Percentiles rank a stretch among this genome's conserved stretches.
Conservation (phyloP, 2,888 invertebrate genomes). For the Hirtodrosophila trivittata region DNA sequence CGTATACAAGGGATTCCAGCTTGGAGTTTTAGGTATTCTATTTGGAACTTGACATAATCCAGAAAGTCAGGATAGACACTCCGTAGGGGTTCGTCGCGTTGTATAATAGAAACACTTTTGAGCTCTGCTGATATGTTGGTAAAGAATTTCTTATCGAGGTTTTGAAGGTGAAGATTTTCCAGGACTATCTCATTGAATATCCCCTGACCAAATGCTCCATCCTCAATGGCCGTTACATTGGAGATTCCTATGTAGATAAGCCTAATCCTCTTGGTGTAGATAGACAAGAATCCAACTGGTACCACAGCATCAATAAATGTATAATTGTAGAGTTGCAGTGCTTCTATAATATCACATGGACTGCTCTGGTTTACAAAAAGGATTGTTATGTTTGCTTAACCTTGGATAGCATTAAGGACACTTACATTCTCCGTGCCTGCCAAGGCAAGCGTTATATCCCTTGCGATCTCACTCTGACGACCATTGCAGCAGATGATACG, state of each 20-base stretch:
- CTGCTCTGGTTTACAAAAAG: conserved; percentile 17
- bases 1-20: conserved; percentile 54
- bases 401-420: background rate
- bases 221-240: conserved; percentile 53
- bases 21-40: conserved; percentile 61
- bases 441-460: conserved; percentile 50
- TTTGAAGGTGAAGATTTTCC: conserved; percentile 59
- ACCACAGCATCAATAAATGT: conserved; percentile 54
- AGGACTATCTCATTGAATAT: conserved; percentile 56
- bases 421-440: conserved; percentile 28
- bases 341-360: conserved; percentile 56
- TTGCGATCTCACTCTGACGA: conserved; percentile 44
- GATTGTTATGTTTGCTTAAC: background rate
- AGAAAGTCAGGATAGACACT: conserved; percentile 60
- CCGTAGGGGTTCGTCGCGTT: conserved; percentile 40
- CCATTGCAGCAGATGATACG: conserved; percentile 67
- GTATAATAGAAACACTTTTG: conserved; percentile 56
- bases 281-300: conserved; percentile 65
- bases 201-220: conserved; percentile 68
- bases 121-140: conserved; percentile 43
- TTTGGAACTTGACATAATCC: conserved; percentile 63
- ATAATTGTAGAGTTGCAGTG: conserved; percentile 71
- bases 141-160: conserved; percentile 59
- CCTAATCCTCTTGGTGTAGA: conserved; percentile 44
- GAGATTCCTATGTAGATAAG: conserved; percentile 62